Percentiles rank a stretch among this genome's conserved stretches.
These are phyloP conservation scores for Eupithecia pulchellata DNA, from an alignment of 2,888 invertebrate species.

Conservation along the genomic window DNA sequence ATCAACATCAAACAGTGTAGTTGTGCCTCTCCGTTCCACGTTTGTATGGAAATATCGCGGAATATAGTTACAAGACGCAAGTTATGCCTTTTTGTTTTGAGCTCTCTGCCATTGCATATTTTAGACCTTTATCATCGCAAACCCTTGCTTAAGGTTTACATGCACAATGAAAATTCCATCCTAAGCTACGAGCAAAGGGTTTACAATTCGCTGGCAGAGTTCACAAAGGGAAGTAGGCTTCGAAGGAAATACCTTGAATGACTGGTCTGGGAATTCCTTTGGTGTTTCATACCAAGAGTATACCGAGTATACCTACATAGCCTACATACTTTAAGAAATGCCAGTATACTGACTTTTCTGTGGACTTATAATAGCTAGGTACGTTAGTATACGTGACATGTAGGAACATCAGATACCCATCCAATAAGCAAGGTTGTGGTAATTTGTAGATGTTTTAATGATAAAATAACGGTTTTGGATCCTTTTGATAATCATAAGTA, in stretches of 20 bases:
- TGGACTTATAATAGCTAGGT: too few species aligned
- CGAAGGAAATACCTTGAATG: conserved; percentile 60
- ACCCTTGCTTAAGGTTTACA: neutral
- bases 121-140: conserved; percentile 5
- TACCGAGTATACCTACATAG: neutral
- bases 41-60: too few species aligned
- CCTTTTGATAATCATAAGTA: too few species aligned
- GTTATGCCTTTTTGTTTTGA: neutral
- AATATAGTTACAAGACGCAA: neutral
- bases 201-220: conserved; percentile 27
- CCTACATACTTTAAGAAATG: neutral
- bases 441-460: too few species aligned
- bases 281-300: conserved; percentile 53
- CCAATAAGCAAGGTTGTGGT: too few species aligned
- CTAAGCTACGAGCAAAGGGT: conserved; percentile 17
- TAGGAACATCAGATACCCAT: neutral
- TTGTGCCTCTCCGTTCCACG: too few species aligned
- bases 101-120: conserved; percentile 5
- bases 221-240: conserved; percentile 51
- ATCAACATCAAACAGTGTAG: too few species aligned
- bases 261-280: conserved; percentile 65
- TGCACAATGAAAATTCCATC: conserved; percentile 9
- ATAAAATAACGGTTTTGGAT: too few species aligned
- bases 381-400: neutral
- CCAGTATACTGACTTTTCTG: neutral